Percentiles rank a stretch among this genome's conserved stretches.
Evolutionary conservation across 2,888 invertebrate genomes (phyloP).

Genomic region (Seira ritae): DNA sequence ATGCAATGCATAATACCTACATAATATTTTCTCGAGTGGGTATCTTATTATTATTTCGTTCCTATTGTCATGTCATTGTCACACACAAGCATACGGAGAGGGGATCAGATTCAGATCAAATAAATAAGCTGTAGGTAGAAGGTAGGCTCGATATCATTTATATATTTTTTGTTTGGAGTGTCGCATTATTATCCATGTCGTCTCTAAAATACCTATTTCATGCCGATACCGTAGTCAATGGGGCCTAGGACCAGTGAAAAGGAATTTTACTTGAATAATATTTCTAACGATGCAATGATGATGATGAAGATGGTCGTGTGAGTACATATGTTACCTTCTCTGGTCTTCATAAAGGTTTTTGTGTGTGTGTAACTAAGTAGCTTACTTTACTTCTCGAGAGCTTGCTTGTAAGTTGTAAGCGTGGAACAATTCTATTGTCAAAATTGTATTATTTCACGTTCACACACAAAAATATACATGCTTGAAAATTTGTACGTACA

Average conservation of each 20-base stretch:
- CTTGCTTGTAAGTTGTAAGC: neutral
- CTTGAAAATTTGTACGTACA: conserved; percentile 1
- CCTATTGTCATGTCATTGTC: too few relatives aligned
- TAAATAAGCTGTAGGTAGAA: too few relatives aligned
- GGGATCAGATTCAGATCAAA: too few relatives aligned
- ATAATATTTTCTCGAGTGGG: too few relatives aligned
- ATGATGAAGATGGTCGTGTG: neutral
- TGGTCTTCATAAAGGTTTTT: neutral
- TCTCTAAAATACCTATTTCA: too few relatives aligned
- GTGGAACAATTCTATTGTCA: neutral
- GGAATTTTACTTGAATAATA: conserved; percentile 8
- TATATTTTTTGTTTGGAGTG: conserved; percentile 22
- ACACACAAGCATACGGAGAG: too few relatives aligned
- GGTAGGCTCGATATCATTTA: neutral
- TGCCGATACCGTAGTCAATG: conserved; percentile 12
- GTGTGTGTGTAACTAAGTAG: conserved; percentile 16
- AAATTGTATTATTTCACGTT: too few relatives aligned
- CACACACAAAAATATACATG: neutral
- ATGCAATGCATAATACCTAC: too few relatives aligned
- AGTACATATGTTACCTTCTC: conserved; percentile 16
- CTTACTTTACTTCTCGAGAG: conserved; percentile 4
- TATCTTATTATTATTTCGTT: too few relatives aligned
- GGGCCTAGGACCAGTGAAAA: neutral
- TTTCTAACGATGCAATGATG: too few relatives aligned
- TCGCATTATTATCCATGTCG: conserved; percentile 21